A percentile compares a stretch with the other conserved stretches of the same genome.
Evolutionary conservation across 1,140 invertebrate species (phyloP).

Genomic region (Stenopsyche tienmushanensis): DNA sequence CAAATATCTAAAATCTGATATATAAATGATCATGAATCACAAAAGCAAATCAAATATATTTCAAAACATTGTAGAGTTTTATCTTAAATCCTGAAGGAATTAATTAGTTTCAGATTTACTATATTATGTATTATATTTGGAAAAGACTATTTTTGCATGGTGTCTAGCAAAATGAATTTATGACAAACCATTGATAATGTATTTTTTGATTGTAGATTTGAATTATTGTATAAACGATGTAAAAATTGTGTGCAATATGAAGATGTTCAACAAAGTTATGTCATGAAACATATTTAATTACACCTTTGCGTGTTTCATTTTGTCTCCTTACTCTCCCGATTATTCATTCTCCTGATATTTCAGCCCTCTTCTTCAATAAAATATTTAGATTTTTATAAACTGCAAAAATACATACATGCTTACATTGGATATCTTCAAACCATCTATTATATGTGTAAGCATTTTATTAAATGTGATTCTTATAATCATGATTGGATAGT

Average conservation of each 20-base stretch:
- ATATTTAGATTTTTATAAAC: too few relatives aligned
- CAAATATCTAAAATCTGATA: too few relatives aligned
- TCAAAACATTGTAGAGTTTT: constrained; percentile 5
- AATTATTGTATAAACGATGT: constrained; percentile 18
- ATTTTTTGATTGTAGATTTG: constrained; percentile 27
- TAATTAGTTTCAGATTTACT: constrained; percentile 22
- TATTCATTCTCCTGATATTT: neutral
- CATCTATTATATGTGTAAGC: too few relatives aligned
- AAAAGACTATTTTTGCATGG: constrained; percentile 31
- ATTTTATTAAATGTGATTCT: too few relatives aligned
- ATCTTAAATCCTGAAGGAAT: constrained; percentile 6
- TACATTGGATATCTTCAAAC: too few relatives aligned
- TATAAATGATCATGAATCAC: too few relatives aligned
- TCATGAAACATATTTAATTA: constrained; percentile 16
- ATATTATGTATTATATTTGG: constrained; percentile 17
- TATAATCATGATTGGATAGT: too few relatives aligned
- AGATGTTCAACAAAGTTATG: constrained; percentile 3
- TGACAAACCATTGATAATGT: constrained; percentile 18
- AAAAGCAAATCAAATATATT: neutral
- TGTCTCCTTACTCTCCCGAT: neutral
- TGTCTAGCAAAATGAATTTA: constrained; percentile 21
- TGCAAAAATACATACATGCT: too few relatives aligned
- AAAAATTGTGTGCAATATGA: constrained; percentile 1
- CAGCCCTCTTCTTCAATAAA: too few relatives aligned
- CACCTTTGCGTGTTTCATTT: neutral